A percentile compares a stretch with the other conserved stretches of the same genome.
phyloP scores from a whole-genome alignment of 2,797 vertebrate genomes.

The Amazonetta brasiliensis region DNA sequence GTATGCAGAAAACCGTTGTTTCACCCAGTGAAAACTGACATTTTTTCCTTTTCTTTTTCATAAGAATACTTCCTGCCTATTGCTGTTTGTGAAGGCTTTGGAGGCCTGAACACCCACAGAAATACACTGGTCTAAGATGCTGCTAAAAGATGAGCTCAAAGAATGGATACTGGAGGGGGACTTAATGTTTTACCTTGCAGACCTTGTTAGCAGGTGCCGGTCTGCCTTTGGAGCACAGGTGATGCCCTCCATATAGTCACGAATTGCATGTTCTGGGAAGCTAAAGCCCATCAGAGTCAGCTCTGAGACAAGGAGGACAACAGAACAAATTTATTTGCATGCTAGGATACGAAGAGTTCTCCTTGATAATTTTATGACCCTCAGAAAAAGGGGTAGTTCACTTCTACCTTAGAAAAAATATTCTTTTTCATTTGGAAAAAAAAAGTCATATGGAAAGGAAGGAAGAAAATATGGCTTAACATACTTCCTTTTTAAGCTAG shows the following conservation, averaged over 20 bases:
- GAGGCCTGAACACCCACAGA: not conserved
- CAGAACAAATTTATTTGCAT: not conserved
- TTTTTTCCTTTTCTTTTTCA: not conserved
- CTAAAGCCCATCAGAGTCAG: not conserved
- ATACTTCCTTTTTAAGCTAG: not conserved
- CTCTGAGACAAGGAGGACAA: not conserved
- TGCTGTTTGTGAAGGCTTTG: not conserved
- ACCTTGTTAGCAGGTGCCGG: not conserved
- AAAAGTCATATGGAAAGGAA: not conserved
- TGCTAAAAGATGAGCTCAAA: not conserved
- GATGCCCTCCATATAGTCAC: not conserved
- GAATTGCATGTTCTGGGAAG: not conserved
- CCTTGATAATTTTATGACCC: not conserved
- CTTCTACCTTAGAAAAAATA: not conserved
- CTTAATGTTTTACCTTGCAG: not conserved
- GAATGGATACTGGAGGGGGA: not conserved
- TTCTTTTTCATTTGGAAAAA: not conserved
- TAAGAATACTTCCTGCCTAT: not conserved
- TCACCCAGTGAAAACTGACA: accelerated
- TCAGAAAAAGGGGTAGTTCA: not conserved
- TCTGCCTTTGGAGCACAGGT: not conserved
- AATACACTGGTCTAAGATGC: not conserved
- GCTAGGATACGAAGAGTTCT: not conserved
- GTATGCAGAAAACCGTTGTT: not conserved
- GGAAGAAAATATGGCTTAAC: not conserved